Conservation (phyloP, 2,113 vertebrate species). For the Phalacrocorax brasilianus region DNA sequence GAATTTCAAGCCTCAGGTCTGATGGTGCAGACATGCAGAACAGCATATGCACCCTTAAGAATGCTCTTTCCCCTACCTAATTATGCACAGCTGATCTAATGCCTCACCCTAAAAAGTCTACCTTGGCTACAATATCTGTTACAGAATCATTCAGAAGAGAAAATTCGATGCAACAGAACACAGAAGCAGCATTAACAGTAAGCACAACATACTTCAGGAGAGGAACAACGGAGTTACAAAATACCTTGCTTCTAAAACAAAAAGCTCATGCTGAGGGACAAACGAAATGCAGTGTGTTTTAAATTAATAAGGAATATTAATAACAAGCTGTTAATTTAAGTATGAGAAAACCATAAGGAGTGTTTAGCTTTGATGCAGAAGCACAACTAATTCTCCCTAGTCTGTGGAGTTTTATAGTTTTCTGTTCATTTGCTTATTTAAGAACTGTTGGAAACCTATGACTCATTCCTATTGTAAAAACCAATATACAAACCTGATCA, state of each 20-base stretch:
- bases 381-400: not conserved
- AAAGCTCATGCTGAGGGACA: not conserved
- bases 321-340: not conserved
- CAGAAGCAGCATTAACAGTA: not conserved
- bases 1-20: not conserved
- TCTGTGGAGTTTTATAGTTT: not conserved
- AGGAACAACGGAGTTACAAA: not conserved
- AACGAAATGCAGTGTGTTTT: not conserved
- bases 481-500: slow-evolving; percentile 84
- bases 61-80: not conserved
- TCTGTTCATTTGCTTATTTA: not conserved
- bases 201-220: not conserved
- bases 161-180: not conserved
- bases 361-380: not conserved
- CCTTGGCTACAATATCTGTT: not conserved
- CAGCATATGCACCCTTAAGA: not conserved
- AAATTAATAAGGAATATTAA: not conserved
- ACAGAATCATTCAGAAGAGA: not conserved
- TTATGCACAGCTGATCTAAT: not conserved
- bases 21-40: not conserved
- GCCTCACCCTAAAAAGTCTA: not conserved
- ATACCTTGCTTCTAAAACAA: not conserved
- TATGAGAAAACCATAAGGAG: not conserved
- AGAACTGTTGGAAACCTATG: not conserved
- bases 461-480: not conserved